Evolutionary conservation across 2,888 invertebrate species (phyloP), one percentile per base, ranked within the genome.

Genomic region (Halocaridina rubra): DNA sequence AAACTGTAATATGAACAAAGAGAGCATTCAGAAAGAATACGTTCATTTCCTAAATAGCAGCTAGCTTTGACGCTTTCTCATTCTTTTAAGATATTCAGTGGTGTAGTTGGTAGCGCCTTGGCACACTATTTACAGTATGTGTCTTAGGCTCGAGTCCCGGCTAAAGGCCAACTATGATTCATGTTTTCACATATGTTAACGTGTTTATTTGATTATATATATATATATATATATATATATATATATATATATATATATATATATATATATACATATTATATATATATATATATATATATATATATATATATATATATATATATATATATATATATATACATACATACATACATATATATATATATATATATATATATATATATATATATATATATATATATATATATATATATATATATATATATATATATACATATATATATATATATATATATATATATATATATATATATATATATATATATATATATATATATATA

Each of bases 351-450:
- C 30, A 27, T 71, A 10, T 71, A 27, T 71, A 7, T 71, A 8
- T 71, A 7, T 71, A 27, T 71, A 7, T 71, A 7, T 71, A 27
- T 71, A 27, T 71, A 27, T 71, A 27, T 71, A 27, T 71, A 27
- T 71, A 10, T 71, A 27, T 71, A 27, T 71, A 10, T 71, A 27
- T 71, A 27, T 71, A 27, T 71, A 27, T 71, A 7, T 71, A 27
- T 71, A 27, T 71, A 27, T 71, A 27, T 71, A 71, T 71, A 71
- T 71, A 32, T 71, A 71, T 71, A 71, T 71, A 32, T 71, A 71
- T 71, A 71, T 71, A 71, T 71, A 71, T 71, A 32, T 71, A 71
- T 71, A 71, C 29, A 71, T 71, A 71, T 71, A 71, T 71, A 71
- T 30, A 71, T 71, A 71, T 71, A 71, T 29, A 29, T 71, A 71